These are phyloP conservation scores for Gonioctena quinquepunctata DNA, from an alignment of 1,140 invertebrate species.

Conservation along the genomic window DNA sequence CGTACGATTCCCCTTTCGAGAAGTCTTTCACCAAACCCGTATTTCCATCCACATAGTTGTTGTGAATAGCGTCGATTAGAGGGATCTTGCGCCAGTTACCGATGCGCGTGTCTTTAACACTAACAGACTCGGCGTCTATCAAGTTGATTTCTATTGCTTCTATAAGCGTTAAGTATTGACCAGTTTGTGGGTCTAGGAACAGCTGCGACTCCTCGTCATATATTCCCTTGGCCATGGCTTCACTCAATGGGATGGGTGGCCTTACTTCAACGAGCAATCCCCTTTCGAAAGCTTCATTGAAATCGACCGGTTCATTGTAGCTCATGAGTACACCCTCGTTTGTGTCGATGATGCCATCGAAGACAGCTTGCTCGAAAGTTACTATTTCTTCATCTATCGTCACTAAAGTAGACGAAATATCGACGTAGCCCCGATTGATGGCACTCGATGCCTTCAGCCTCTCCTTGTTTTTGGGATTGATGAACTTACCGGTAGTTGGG, in stretches of 20 bases:
- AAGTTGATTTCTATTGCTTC: constrained; percentile 76
- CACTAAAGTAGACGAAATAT: constrained; percentile 78
- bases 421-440: constrained; percentile 71
- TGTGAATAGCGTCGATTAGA: constrained; percentile 74
- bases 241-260: constrained; percentile 79
- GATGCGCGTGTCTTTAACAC: constrained; percentile 78
- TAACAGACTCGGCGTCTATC: constrained; percentile 81
- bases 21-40: constrained; percentile 74
- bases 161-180: constrained; percentile 72
- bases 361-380: constrained; percentile 81
- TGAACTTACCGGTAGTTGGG: constrained; percentile 72
- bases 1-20: constrained; percentile 63
- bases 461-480: constrained; percentile 71
- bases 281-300: constrained; percentile 82
- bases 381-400: constrained; percentile 73
- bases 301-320: constrained; percentile 72
- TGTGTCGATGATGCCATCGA: constrained; percentile 77
- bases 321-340: constrained; percentile 70
- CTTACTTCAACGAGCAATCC: constrained; percentile 82
- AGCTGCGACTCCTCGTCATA: constrained; percentile 74
- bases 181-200: constrained; percentile 80
- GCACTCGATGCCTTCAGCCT: constrained; percentile 70
- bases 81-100: constrained; percentile 76
- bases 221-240: constrained; percentile 81
- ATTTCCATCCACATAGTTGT: constrained; percentile 73